Percentiles rank a stretch among this genome's conserved stretches.
phyloP scores from a whole-genome alignment of 2,113 vertebrate genomes.

The Struthio camelus region DNA sequence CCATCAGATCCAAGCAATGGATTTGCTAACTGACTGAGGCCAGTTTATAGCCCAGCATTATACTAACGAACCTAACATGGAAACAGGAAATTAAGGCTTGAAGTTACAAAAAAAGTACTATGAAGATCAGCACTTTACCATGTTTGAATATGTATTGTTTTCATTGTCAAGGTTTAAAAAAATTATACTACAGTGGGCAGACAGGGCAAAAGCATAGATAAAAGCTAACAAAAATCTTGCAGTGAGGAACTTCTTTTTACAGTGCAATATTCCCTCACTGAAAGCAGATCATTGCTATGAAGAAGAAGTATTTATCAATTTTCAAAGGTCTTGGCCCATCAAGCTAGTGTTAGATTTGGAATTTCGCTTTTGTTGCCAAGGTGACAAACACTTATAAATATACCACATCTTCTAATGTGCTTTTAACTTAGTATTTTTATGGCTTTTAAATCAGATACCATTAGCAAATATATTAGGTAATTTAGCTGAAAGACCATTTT shows the following conservation, averaged over 20 bases:
- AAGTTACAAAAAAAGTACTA: neutral
- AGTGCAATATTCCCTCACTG: conserved; percentile 62
- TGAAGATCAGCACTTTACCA: neutral
- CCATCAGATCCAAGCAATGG: neutral
- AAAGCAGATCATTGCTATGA: conserved; percentile 75
- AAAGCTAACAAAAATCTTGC: conserved; percentile 43
- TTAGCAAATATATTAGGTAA: conserved; percentile 89
- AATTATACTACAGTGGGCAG: conserved; percentile 9
- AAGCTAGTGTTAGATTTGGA: conserved; percentile 80
- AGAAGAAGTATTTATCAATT: conserved; percentile 83
- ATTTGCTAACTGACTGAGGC: neutral
- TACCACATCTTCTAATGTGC: conserved; percentile 84
- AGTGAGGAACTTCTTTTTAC: conserved; percentile 56
- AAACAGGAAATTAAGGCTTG: neutral
- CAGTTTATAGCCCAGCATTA: neutral
- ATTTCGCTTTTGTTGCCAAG: conserved; percentile 84
- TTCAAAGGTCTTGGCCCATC: conserved; percentile 84
- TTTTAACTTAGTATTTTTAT: conserved; percentile 88
- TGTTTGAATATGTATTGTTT: conserved; percentile 13
- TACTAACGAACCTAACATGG: neutral
- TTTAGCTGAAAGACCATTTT: conserved; percentile 87
- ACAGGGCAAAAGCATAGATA: conserved; percentile 28
- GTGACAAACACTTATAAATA: conserved; percentile 88
- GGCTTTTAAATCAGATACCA: conserved; percentile 88
- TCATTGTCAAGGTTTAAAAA: conserved; percentile 31